Conservation (phyloP, 2,113 vertebrate species). For the Sphyrna mokarran region DNA sequence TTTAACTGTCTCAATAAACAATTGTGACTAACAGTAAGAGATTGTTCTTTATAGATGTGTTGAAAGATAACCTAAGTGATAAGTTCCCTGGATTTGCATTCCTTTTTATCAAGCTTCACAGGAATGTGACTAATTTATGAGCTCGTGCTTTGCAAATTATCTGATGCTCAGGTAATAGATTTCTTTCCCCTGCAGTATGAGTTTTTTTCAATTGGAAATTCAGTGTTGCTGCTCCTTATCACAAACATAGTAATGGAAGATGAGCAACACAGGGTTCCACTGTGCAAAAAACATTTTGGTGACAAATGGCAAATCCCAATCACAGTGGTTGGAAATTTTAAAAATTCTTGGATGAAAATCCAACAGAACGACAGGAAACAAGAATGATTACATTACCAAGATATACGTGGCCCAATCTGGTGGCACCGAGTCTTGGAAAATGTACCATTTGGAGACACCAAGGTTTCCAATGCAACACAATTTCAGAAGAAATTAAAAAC, state of each 20-base stretch:
- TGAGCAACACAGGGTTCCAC: not conserved
- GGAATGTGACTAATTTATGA: not conserved
- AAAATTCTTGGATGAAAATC: not conserved
- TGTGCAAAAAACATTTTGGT: not conserved
- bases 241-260: not conserved
- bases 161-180: not conserved
- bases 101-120: not conserved
- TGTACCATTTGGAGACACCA: not conserved
- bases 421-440: not conserved
- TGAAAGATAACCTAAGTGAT: not conserved
- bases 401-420: not conserved
- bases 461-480: not conserved
- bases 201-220: not conserved
- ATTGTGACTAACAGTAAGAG: not conserved
- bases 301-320: not conserved
- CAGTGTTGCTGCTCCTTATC: not conserved
- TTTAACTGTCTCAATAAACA: constrained; percentile 5
- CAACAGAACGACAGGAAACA: not conserved
- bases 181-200: not conserved
- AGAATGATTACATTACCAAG: not conserved
- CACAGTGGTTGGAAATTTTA: not conserved
- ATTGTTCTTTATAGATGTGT: too few species aligned
- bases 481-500: not conserved
- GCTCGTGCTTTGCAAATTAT: not conserved
- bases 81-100: constrained; percentile 10